A percentile compares a stretch with the other conserved stretches of the same genome.
Conservation (phyloP, 2,113 vertebrate species). For the Vidua chalybeata region DNA sequence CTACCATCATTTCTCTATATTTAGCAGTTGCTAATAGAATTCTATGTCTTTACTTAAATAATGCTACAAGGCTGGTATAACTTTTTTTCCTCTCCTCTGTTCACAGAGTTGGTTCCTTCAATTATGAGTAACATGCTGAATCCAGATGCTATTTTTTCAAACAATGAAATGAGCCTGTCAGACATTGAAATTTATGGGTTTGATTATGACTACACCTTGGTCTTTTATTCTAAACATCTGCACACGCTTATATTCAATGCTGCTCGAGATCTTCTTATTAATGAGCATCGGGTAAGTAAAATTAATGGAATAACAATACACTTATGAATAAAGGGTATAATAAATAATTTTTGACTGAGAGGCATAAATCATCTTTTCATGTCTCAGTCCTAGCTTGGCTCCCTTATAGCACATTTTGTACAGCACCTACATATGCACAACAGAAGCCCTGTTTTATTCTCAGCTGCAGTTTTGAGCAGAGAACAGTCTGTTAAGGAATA, state of each 20-base stretch:
- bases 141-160: constrained; percentile 94
- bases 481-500: background rate
- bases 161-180: constrained; percentile 95
- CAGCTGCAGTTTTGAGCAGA: background rate
- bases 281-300: constrained; percentile 87
- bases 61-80: background rate
- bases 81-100: background rate
- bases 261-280: constrained; percentile 92
- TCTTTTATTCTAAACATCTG: constrained; percentile 94
- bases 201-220: constrained; percentile 97
- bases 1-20: background rate
- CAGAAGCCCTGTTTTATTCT: background rate
- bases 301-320: background rate
- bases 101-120: constrained; percentile 81
- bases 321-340: background rate
- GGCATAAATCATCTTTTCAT: background rate
- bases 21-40: background rate
- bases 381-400: background rate
- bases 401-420: background rate
- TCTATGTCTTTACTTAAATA: background rate
- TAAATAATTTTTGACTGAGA: background rate
- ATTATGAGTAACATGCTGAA: constrained; percentile 85
- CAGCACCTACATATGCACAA: background rate
- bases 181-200: constrained; percentile 97
- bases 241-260: constrained; percentile 95